Conservation (phyloP, 1,140 invertebrate genomes). For the Macrosteles quadrilineatus region DNA sequence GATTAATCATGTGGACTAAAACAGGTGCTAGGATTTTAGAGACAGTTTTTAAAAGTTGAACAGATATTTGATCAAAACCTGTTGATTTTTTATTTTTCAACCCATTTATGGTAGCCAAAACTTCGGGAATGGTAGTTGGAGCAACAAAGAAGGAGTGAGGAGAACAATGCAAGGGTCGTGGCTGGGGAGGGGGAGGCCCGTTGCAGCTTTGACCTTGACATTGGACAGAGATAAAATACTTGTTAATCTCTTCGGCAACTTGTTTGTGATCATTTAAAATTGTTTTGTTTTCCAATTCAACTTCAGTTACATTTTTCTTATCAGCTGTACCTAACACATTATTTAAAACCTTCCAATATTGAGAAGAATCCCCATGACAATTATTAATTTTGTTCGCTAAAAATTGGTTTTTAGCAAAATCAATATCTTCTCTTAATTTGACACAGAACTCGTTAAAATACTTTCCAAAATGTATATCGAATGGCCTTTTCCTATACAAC, state of each 20-base stretch:
- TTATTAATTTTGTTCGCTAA: not conserved
- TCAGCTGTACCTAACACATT: not conserved
- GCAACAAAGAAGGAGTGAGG: not conserved
- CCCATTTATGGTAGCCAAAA: not conserved
- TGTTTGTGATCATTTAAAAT: not conserved
- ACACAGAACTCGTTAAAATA: not conserved
- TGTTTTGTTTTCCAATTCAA: not conserved
- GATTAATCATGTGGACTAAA: conserved; percentile 1
- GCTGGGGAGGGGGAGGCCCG: not conserved
- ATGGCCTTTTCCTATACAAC: not conserved
- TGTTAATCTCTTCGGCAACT: not conserved
- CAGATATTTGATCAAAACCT: conserved; percentile 13
- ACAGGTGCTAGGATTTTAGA: not conserved
- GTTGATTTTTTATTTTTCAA: conserved; percentile 19
- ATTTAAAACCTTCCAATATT: conserved; percentile 10
- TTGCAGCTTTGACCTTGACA: not conserved
- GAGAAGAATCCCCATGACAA: not conserved
- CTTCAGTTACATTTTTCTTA: not conserved
- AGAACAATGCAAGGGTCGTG: not conserved
- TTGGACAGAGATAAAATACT: not conserved
- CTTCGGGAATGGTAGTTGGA: conserved; percentile 1
- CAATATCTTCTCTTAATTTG: not conserved
- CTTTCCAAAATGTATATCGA: not conserved
- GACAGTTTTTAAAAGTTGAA: not conserved
- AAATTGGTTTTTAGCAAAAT: not conserved